Conservation (phyloP, 2,888 invertebrate genomes). For the Hipparchia sbordonii region DNA sequence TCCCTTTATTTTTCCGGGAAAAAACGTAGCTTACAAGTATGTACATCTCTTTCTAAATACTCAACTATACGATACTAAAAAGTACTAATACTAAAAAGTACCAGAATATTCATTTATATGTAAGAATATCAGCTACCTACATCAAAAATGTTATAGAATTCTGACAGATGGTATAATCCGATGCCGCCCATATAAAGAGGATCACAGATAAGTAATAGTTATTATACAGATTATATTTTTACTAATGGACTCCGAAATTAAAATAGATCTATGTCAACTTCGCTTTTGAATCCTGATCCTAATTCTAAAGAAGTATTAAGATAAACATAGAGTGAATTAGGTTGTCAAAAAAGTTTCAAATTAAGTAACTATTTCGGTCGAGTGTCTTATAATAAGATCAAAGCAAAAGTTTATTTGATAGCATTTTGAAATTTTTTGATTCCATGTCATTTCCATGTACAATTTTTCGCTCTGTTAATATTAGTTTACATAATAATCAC, state of each 20-base stretch:
- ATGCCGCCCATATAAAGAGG: conserved; percentile 36
- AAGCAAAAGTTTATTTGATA: neutral
- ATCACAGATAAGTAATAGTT: conserved; percentile 34
- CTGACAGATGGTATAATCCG: conserved; percentile 43
- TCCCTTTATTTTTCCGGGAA: no score
- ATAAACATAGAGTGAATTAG: conserved; percentile 46
- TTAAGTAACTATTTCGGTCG: neutral
- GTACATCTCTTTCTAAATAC: no score
- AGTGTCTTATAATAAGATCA: neutral
- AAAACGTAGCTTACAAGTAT: no score
- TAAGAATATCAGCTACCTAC: conserved; percentile 23
- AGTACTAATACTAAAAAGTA: neutral
- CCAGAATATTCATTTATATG: conserved; percentile 16
- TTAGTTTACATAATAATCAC: no score
- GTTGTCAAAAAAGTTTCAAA: conserved; percentile 5
- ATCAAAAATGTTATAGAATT: conserved; percentile 34
- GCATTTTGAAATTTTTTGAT: neutral
- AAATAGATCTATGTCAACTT: conserved; percentile 39
- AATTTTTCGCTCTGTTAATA: no score
- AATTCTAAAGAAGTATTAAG: conserved; percentile 55
- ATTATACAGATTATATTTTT: conserved; percentile 31
- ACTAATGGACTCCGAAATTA: conserved; percentile 51
- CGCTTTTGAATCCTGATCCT: conserved; percentile 46
- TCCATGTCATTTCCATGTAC: neutral
- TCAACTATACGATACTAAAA: no score